phyloP scores from a whole-genome alignment of 2,113 vertebrate species.

The Misgurnus mizolepis region DNA sequence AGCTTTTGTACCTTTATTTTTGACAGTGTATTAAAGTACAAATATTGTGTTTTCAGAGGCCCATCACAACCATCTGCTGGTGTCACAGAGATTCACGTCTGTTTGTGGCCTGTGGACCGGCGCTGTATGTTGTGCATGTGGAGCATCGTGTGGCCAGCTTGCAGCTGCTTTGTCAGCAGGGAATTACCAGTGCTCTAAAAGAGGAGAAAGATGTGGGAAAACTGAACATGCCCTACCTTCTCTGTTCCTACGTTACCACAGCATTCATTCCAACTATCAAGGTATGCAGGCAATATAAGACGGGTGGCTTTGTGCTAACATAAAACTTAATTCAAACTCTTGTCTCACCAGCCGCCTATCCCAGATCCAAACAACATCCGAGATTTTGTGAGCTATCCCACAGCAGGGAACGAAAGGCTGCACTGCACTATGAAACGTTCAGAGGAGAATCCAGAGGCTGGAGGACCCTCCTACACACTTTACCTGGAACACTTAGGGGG shows the following conservation, averaged over 20 bases:
- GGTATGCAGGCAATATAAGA: conserved; percentile 67
- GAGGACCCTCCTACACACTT: conserved; percentile 94
- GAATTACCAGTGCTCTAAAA: conserved; percentile 87
- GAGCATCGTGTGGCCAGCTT: conserved; percentile 95
- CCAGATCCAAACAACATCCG: conserved; percentile 99
- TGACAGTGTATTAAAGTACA: not conserved
- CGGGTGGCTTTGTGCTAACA: not conserved
- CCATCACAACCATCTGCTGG: conserved; percentile 98
- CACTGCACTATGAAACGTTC: conserved; percentile 98
- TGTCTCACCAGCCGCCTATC: conserved; percentile 87
- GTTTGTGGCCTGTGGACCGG: conserved; percentile 92
- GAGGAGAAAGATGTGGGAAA: conserved; percentile 96
- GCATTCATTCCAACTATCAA: conserved; percentile 98
- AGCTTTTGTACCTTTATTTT: too few relatives aligned
- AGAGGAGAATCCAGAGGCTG: conserved; percentile 92
- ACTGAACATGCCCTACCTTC: conserved; percentile 92
- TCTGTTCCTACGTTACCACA: conserved; percentile 96
- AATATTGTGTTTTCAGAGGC: conserved; percentile 77
- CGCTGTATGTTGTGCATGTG: conserved; percentile 92
- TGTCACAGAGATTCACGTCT: conserved; percentile 94
- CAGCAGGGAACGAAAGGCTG: conserved; percentile 92
- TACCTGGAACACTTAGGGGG: conserved; percentile 96
- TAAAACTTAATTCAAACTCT: conserved; percentile 48
- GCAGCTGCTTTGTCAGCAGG: conserved; percentile 95
- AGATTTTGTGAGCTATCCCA: conserved; percentile 98